These are phyloP conservation scores for Bombus sylvicola DNA, from an alignment of 1,140 invertebrate species.

Conservation along the genomic window DNA sequence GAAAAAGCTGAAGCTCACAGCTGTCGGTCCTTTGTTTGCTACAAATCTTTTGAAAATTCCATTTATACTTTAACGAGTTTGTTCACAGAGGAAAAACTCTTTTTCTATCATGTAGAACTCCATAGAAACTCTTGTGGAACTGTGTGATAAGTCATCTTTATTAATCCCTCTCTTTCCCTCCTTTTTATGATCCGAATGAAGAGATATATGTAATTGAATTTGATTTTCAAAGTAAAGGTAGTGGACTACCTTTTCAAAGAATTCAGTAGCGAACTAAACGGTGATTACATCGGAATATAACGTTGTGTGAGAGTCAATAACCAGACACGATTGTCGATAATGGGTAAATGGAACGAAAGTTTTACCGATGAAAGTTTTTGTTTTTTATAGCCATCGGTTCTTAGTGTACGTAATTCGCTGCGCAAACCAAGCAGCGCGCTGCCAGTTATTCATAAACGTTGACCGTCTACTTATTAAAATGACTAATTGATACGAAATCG, in stretches of 20 bases:
- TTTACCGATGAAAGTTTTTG: neutral
- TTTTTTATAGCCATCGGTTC: too few species aligned
- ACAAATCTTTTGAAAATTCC: neutral
- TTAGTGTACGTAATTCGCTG: neutral
- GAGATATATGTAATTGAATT: neutral
- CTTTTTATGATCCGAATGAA: neutral
- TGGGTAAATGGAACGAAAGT: conserved; percentile 9
- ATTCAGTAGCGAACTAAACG: neutral
- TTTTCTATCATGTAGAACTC: neutral
- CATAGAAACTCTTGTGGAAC: neutral
- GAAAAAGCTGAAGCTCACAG: too few species aligned
- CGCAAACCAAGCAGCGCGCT: neutral
- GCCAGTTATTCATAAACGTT: neutral
- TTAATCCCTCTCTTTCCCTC: neutral
- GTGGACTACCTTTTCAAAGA: neutral
- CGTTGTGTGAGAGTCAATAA: neutral
- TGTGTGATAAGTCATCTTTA: neutral
- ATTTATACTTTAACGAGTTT: neutral
- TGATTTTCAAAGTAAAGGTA: neutral
- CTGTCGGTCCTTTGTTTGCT: too few species aligned
- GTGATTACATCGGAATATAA: neutral
- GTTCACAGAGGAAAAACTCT: neutral
- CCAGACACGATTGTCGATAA: neutral
- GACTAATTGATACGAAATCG: conserved; percentile 55
- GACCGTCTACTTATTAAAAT: conserved; percentile 2